Conservation (phyloP, 53 echinoderm and acorn worm genomes). For the Luidia sarsii region DNA sequence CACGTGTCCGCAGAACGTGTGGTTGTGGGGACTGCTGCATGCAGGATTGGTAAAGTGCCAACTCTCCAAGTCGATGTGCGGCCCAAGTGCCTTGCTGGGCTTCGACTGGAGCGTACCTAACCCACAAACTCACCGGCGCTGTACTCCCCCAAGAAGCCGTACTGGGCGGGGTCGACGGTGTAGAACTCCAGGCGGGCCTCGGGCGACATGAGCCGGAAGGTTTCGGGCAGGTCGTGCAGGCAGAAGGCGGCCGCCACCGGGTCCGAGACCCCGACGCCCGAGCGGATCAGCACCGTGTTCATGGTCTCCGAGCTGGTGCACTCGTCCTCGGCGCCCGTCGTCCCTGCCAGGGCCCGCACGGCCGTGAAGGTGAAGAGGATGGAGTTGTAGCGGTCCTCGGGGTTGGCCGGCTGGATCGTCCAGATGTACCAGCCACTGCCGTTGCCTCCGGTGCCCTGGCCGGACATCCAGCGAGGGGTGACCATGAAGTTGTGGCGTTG, state of each 20-base stretch:
- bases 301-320: conserved; percentile 69
- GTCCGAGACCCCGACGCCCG: conserved; percentile 10
- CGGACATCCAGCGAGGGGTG: conserved; percentile 42
- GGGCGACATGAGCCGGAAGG: conserved; percentile 28
- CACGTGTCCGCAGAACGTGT: too few species aligned
- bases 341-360: conserved; percentile 21
- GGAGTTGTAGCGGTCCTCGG: conserved; percentile 19
- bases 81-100: too few species aligned
- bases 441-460: conserved; percentile 7
- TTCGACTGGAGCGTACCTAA: too few species aligned
- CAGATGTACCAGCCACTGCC: conserved; percentile 43
- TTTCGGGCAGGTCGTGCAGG: conserved; percentile 38
- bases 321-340: conserved; percentile 19
- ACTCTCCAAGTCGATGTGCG: too few species aligned
- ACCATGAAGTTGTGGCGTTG: conserved; percentile 40
- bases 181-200: conserved; percentile 65
- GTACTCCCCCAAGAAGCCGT: conserved; percentile 76
- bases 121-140: conserved; percentile 53
- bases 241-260: conserved; percentile 65
- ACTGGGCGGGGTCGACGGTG: conserved; percentile 41
- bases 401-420: conserved; percentile 18
- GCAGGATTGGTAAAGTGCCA: too few species aligned
- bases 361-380: conserved; percentile 34
- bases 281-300: conserved; percentile 53
- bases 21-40: too few species aligned